A percentile compares a stretch with the other conserved stretches of the same genome.
Evolutionary conservation across 2,888 invertebrate genomes (phyloP).

Genomic region (Antheraea yamamai): DNA sequence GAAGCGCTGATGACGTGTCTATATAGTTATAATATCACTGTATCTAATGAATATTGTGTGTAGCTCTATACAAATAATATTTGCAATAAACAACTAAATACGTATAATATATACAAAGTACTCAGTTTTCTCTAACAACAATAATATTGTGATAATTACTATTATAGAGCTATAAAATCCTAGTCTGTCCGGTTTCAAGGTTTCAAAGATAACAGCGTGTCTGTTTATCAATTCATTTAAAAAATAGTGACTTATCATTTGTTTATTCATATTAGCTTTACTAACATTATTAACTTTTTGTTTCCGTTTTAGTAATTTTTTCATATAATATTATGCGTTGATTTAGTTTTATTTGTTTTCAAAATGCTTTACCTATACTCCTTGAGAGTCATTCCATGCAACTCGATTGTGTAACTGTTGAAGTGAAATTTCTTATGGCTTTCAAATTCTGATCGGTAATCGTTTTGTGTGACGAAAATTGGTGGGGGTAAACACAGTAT

Average conservation of each 20-base stretch:
- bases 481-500: too few relatives aligned
- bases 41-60: neutral
- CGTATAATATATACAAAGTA: neutral
- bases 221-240: constrained; percentile 6
- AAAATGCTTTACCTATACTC: neutral
- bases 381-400: neutral
- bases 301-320: neutral
- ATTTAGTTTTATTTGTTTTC: neutral
- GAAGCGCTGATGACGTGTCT: too few relatives aligned
- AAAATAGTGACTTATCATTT: neutral
- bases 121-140: neutral
- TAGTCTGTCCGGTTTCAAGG: constrained; percentile 9
- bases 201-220: constrained; percentile 7
- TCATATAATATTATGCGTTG: neutral
- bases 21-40: too few relatives aligned
- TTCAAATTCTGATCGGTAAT: too few relatives aligned
- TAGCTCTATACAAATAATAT: neutral
- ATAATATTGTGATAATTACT: neutral
- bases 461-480: too few relatives aligned
- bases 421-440: too few relatives aligned
- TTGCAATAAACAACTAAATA: neutral
- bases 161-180: neutral
- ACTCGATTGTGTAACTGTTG: neutral
- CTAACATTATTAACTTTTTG: neutral
- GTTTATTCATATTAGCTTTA: neutral